These are phyloP conservation scores for Ammodramus savannarum DNA, from an alignment of 2,113 vertebrate genomes.

Conservation along the genomic window DNA sequence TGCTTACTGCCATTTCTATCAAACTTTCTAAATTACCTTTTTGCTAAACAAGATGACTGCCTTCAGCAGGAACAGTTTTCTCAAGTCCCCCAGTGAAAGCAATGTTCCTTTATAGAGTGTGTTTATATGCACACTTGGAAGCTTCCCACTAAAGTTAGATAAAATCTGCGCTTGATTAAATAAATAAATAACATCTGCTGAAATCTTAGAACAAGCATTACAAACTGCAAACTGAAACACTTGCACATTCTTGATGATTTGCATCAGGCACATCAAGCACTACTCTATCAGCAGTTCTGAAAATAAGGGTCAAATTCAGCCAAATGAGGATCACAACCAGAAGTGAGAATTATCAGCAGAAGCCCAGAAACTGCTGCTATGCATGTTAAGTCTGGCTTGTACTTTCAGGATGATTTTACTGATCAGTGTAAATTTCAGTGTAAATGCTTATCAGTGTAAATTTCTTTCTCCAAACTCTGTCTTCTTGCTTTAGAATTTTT, in stretches of 20 bases:
- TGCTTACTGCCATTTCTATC: not conserved
- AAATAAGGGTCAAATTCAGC: not conserved
- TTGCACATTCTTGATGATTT: not conserved
- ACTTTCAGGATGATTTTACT: not conserved
- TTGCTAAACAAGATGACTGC: not conserved
- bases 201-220: not conserved
- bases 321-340: not conserved
- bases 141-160: slow-evolving; percentile 52
- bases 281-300: not conserved
- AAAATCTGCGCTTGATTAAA: slow-evolving; percentile 32
- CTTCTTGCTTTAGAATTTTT: not conserved
- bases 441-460: not conserved
- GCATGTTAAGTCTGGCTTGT: not conserved
- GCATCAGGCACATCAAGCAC: not conserved
- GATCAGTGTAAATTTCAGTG: not conserved
- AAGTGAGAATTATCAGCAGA: not conserved
- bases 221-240: not conserved
- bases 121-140: not conserved
- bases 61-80: not conserved
- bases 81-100: not conserved
- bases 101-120: not conserved
- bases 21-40: not conserved
- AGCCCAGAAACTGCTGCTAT: not conserved
- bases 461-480: not conserved
- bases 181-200: slow-evolving; percentile 37